Conservation (phyloP, 1,140 invertebrate genomes). For the Zophobas atratus region DNA sequence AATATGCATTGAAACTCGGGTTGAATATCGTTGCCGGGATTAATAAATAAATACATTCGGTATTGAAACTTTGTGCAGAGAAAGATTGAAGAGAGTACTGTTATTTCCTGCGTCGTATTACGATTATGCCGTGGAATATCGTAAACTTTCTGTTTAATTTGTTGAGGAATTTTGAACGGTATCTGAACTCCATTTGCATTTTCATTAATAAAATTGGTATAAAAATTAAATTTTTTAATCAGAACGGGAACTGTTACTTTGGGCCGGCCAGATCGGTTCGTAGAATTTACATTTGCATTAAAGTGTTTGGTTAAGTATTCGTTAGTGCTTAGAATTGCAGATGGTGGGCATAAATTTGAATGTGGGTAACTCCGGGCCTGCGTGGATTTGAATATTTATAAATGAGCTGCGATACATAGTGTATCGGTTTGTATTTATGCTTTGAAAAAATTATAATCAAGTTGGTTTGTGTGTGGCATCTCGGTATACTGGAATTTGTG, state of each 20-base stretch:
- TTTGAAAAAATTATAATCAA: too few species aligned
- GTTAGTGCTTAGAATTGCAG: too few species aligned
- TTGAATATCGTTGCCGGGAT: neutral
- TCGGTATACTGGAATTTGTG: too few species aligned
- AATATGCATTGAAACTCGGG: neutral
- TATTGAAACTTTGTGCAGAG: too few species aligned
- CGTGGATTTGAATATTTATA: too few species aligned
- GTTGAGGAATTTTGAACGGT: conserved; percentile 9
- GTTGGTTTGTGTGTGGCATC: too few species aligned
- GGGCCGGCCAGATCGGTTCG: neutral
- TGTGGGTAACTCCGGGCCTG: too few species aligned
- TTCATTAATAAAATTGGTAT: conserved; percentile 21
- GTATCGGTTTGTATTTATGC: too few species aligned
- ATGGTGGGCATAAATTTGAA: too few species aligned
- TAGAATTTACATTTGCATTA: neutral
- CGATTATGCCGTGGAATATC: too few species aligned
- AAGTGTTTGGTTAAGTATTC: neutral
- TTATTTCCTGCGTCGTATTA: neutral
- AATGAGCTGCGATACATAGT: too few species aligned
- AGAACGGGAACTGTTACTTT: neutral
- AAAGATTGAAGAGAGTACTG: neutral
- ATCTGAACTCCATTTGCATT: conserved; percentile 8
- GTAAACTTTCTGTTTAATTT: neutral
- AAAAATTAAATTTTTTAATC: neutral
- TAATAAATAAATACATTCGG: too few species aligned